Evolutionary conservation across 92 coral and sea anemone species (phyloP), one percentile per base, ranked within the genome.

Genomic region (Hydrozoanthus gracilis): DNA sequence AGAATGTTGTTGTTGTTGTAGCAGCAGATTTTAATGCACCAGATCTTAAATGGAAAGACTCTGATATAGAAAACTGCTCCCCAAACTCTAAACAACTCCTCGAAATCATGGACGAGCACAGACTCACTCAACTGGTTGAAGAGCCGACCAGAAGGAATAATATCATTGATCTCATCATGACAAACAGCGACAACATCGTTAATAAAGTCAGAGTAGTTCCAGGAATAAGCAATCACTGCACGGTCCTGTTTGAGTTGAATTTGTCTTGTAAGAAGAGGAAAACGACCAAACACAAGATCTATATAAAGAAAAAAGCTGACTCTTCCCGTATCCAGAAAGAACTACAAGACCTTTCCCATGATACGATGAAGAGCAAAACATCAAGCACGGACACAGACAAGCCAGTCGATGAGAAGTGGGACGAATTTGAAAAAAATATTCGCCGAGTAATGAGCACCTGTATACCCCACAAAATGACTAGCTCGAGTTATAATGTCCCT

Each of bases 21-120:
- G 90, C 90, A 14, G 92, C 90, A 44, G 92, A 89, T 78, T 89
- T 92, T 68, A 83, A 92, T 76, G 90, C 92, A 14, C 89, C 91
- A 1, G 62, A 89, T 35, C 60, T 92, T 20, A 51, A 76, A 6
- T 92, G 92, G 95, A 47, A 45, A 5, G 44, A 71, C 54, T 82
- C n/a, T 12, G 45, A 88, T 1, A 8, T 56, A 13, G 27, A 78
- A 60, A 64, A 27, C 20, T 8, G 60, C 60, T 69, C 77, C 7
- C 70, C 76, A 4, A 82, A 70, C 13, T 91, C 91, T 39, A 87
- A 91, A 54, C 47, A 67, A 20, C 84, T 91, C 6, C 79, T 85
- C 61, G 89, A 91, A 9, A 84, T 88, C 44, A 82, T 78, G 7
- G 91, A 91, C 69, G 82, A 91, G 35, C 86, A 91, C 55, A 89